phyloP scores from a whole-genome alignment of 2,113 vertebrate genomes.

The Bubo scandiacus region DNA sequence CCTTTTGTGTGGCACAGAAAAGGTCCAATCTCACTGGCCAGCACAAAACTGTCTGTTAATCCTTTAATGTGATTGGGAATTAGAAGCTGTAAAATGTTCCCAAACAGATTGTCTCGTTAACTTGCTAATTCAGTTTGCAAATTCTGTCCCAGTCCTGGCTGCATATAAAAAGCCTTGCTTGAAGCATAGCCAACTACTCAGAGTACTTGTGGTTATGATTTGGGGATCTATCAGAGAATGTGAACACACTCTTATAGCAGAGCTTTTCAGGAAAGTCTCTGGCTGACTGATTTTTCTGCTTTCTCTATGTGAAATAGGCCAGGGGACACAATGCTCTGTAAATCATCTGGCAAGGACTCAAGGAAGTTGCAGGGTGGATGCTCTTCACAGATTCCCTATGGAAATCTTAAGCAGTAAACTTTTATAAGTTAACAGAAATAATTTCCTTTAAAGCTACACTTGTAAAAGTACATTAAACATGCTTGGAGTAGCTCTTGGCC shows the following conservation, averaged over 20 bases:
- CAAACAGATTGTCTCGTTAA: not conserved
- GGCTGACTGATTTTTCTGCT: not conserved
- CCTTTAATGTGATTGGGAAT: not conserved
- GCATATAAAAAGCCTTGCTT: not conserved
- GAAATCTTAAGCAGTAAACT: not conserved
- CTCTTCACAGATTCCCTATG: not conserved
- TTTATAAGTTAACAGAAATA: not conserved
- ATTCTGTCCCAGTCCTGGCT: not conserved
- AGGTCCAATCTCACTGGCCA: not conserved
- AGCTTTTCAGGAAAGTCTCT: not conserved
- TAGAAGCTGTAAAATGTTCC: not conserved
- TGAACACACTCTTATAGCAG: not conserved
- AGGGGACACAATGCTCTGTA: not conserved
- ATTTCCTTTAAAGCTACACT: not conserved
- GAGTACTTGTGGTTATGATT: not conserved
- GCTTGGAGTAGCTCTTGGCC: not conserved
- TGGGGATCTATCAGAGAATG: not conserved
- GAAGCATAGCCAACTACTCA: not conserved
- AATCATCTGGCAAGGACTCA: not conserved
- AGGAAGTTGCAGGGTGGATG: not conserved
- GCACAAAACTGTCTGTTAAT: not conserved
- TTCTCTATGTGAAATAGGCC: not conserved
- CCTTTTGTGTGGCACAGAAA: not conserved
- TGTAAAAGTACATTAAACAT: not conserved
- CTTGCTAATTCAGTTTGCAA: constrained; percentile 10